Base-by-base conservation (phyloP, 2,797 vertebrate species). In the Rhincodon typus region DNA sequence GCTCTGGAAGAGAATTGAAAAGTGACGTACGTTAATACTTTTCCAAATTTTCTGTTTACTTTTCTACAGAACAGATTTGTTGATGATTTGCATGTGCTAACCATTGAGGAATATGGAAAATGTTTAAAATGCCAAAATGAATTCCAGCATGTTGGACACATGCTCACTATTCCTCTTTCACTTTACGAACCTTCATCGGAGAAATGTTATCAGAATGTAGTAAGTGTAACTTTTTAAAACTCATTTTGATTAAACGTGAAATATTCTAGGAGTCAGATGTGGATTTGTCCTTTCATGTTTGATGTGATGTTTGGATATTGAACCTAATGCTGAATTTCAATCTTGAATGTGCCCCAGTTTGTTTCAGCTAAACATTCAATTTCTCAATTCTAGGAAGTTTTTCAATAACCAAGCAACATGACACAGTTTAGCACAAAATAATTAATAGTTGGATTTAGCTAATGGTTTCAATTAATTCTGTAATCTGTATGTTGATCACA, bases 141-240 rank as follows among this genome's bases (percentile, higher is more conserved):
- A 46, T 42, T 46, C 8, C 42, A 13, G 10, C 91, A 70, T 42
- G 6, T 4, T 69, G 91, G 42, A 94, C 1, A 70, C n/a, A 70
- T 94, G 91, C 67, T 94, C 38, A 94, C 62, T 94, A 25, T 94
- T 70, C 91, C 91, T 25, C 91, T 94, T 94, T 94, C 91, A 42
- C 38, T 94, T 42, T 46, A 17, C 7, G 38, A 94, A 8, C 21
- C 91, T 42, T 38, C 67, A 70, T 38, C 17, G 3, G 19, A 10
- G 38, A 6, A 12, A 27, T 4, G 0, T 94, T 67, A 46, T 70
- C 0, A 70, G 91, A 42, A 10, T 70, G 4, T 94, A 70, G 91
- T 94, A 94, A 69, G 91, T 94, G 66, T 88, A 57, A 53, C 46
- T 42, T 69, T 21, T 69, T 25, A 38, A 94, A 42, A 70, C 91